Base-by-base conservation (phyloP, 2,113 vertebrate species). In the Propithecus coquereli region DNA sequence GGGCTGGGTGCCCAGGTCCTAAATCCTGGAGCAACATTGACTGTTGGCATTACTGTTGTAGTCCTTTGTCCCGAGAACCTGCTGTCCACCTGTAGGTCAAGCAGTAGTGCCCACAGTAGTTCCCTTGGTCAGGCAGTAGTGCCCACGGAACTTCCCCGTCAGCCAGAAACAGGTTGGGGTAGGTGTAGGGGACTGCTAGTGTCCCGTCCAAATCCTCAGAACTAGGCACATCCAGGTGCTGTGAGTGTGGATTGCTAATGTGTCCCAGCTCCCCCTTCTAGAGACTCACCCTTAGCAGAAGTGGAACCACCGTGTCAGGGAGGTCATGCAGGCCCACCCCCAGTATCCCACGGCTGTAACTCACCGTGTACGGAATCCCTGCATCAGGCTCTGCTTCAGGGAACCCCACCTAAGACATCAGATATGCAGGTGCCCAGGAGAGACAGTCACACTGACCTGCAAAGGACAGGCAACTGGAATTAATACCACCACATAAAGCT, bases 81-180 rank as follows among this genome's bases (percentile, higher is more conserved):
- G 34, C 2, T 13, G 17, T 4, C 47, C 47, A 11, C 17, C 20
- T 63, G 30, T 23, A 0, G 0, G 54, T 30, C 71, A 50, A 9
- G 32, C 27, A 50, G 34, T 22, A 17, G 45, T 17, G 34, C 23
- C 57, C 43, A 13, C 34, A n/a, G n/a, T n/a, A n/a, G n/a, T n/a
- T n/a, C n/a, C n/a, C n/a, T n/a, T 0, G 0, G 54, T 30, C 71
- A 50, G 12, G 32, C 27, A 50, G 34, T 22, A 17, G 45, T 17
- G 34, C 23, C 57, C 43, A 13, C 34, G n/a, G 47, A 20, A 25
- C 50, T 11, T 9, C 59, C 32, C 30, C 57, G 23, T 73, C 10
- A 2, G 8, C 61, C n/a, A 65, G 70, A 70, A 30, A 27, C 27
- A 50, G 50, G 32, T 47, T 40, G 20, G 34, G 16, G 43, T 3